Evolutionary conservation across 2,888 invertebrate species (phyloP), one percentile per base, ranked within the genome.

Genomic region (Lepidocyrtoides sp.): DNA sequence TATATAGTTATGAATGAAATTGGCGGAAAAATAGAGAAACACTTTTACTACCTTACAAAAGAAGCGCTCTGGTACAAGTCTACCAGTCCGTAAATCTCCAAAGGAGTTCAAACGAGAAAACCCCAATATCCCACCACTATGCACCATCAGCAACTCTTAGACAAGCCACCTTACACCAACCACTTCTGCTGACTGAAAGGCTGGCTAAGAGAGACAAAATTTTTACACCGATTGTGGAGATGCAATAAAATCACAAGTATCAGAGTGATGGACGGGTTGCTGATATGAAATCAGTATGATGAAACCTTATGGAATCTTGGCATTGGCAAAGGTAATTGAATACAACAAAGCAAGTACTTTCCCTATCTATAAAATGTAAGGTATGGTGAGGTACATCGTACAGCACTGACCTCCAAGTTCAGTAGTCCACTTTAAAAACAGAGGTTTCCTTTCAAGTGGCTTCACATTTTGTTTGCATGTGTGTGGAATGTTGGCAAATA

Each of bases 401-500:
- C 75, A 48, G 51, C 51, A 57, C 85, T 85, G 85, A 85, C 72
- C 75, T 84, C 54, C 85, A 72, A 84, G 79, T 81, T 32, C 87
- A 79, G 72, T 75, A 75, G 44, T 86, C 20, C 79, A 79, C 20
- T 41, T 36, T 44, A 1, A 17, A 17, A 57, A 8, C 8, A 26
- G 0, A 26, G 14, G 26, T 5, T 5, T 20, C 20, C 14, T 83
- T 44, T 69, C 69, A 84, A 84, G 69, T 77, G 51, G 51, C 44
- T 69, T 32, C 69, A n/a, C 36, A 10, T 75, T 44, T 44, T 26
- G 75, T 17, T 44, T 17, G 44, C 20, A 12, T 12, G n/a, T n/a
- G n/a, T n/a, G n/a, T n/a, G n/a, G n/a, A n/a, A n/a, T n/a, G n/a
- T n/a, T n/a, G 1, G 36, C 7, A 5, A 29, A 29, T 17, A 72